Conservation (phyloP, 2,888 invertebrate genomes). For the Autographa pulchrina region DNA sequence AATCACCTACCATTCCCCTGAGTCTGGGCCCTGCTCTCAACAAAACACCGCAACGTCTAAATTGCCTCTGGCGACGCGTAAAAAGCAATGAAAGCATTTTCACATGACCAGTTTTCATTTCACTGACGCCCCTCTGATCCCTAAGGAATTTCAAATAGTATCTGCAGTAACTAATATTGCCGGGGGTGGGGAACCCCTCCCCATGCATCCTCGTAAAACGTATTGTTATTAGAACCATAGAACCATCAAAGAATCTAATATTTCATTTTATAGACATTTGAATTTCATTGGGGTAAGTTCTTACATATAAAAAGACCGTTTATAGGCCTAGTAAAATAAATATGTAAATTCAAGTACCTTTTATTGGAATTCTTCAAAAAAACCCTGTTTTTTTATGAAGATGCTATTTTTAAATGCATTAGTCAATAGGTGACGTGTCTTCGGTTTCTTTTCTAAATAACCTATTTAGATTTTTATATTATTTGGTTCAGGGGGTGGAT, state of each 20-base stretch:
- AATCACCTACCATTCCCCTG: slow-evolving; percentile 68
- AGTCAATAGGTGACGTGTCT: neutral
- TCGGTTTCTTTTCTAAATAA: too few relatives aligned
- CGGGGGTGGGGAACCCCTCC: slow-evolving; percentile 71
- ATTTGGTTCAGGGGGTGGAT: too few relatives aligned
- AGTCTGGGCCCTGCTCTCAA: slow-evolving; percentile 66
- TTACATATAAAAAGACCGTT: slow-evolving; percentile 30
- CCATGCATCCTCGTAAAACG: slow-evolving; percentile 69
- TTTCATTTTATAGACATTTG: slow-evolving; percentile 61
- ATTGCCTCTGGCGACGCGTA: slow-evolving; percentile 87
- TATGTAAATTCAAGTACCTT: neutral
- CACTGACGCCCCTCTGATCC: slow-evolving; percentile 81
- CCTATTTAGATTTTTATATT: too few relatives aligned
- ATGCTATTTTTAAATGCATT: too few relatives aligned
- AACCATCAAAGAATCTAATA: slow-evolving; percentile 65
- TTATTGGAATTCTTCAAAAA: neutral
- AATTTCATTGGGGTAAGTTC: slow-evolving; percentile 53
- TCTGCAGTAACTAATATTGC: slow-evolving; percentile 84
- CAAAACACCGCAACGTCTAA: slow-evolving; percentile 84
- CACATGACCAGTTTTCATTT: slow-evolving; percentile 87
- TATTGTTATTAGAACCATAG: slow-evolving; percentile 71
- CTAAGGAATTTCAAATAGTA: slow-evolving; percentile 86
- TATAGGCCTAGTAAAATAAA: slow-evolving; percentile 26
- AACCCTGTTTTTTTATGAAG: neutral
- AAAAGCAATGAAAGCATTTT: slow-evolving; percentile 88